Evolutionary conservation across 2,888 invertebrate genomes (phyloP).

Genomic region (Ischnus inquisitorius): DNA sequence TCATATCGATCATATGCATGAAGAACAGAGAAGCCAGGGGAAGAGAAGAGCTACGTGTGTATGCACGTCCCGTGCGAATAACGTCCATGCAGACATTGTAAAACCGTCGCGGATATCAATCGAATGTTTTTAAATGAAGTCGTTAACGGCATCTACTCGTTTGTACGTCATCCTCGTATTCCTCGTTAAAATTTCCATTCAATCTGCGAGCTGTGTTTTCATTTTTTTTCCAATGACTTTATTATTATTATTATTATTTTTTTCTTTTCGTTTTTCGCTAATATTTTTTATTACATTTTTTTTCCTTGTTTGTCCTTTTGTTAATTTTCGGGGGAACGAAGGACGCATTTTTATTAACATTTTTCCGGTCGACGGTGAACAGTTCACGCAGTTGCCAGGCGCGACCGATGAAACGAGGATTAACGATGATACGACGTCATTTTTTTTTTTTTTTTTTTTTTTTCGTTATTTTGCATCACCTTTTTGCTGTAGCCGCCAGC

Average conservation of each 20-base stretch:
- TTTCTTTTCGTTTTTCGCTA: conserved; percentile 46
- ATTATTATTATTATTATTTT: too few relatives aligned
- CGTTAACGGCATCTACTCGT: conserved; percentile 56
- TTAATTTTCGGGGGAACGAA: conserved; percentile 37
- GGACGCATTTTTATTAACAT: conserved; percentile 52
- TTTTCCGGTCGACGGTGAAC: background rate
- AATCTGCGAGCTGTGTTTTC: conserved; percentile 19
- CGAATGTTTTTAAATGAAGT: conserved; percentile 57
- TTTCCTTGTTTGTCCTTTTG: conserved; percentile 45
- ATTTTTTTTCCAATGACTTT: background rate
- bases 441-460: conserved; percentile 35
- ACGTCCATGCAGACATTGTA: background rate
- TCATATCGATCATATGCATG: background rate
- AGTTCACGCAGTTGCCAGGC: conserved; percentile 46
- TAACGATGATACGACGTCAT: conserved; percentile 59
- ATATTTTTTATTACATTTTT: conserved; percentile 53
- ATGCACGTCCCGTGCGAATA: background rate
- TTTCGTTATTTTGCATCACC: background rate
- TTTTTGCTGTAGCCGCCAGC: background rate
- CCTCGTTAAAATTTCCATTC: conserved; percentile 61
- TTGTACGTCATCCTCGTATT: conserved; percentile 43
- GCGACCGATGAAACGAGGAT: conserved; percentile 61
- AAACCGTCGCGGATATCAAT: conserved; percentile 43
- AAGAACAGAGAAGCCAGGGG: background rate
- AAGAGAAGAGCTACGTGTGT: background rate